Evolutionary conservation across 2,113 vertebrate species (phyloP).

Genomic region (Amblyornis subalaris): DNA sequence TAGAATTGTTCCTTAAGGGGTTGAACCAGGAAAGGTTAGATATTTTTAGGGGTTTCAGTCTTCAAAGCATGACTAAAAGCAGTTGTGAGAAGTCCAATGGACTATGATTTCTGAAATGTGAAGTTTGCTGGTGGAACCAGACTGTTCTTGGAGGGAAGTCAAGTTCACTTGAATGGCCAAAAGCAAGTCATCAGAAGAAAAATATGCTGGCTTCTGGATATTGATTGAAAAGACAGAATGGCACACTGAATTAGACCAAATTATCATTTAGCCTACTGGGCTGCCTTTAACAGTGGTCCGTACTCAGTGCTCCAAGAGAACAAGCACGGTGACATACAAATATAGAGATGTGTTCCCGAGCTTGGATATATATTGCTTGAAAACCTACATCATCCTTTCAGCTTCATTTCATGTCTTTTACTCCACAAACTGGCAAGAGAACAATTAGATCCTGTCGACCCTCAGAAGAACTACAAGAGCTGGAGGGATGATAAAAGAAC

Average conservation of each 20-base stretch:
- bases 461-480: background rate
- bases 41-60: background rate
- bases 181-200: background rate
- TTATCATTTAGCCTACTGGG: background rate
- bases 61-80: background rate
- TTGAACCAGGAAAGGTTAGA: background rate
- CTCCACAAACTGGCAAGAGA: background rate
- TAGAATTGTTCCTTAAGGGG: background rate
- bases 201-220: background rate
- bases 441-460: background rate
- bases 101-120: background rate
- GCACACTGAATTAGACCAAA: background rate
- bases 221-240: background rate
- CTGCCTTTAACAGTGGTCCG: background rate
- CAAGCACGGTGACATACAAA: fast-evolving
- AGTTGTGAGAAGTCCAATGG: background rate
- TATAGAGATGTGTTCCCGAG: background rate
- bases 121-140: background rate
- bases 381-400: background rate
- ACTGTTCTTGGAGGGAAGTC: background rate
- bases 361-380: background rate
- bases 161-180: background rate
- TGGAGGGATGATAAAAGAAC: background rate
- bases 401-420: background rate
- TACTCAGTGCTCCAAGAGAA: background rate